Evolutionary conservation across 2,888 invertebrate genomes (phyloP).

Genomic region (Eupelmus urozonus): DNA sequence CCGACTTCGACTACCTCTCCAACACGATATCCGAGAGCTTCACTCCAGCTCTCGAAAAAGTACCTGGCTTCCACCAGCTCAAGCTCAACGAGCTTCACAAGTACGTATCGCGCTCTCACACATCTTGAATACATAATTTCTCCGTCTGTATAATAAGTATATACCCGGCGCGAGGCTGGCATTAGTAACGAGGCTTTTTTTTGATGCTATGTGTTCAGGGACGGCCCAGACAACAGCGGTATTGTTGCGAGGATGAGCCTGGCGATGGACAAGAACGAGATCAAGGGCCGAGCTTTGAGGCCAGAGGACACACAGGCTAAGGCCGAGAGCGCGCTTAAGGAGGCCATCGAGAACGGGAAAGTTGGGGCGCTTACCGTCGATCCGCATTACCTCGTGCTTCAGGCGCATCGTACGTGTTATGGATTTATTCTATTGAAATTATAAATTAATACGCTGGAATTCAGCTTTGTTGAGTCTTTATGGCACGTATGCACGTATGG

Average conservation of each 20-base stretch:
- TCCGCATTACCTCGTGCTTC: slow-evolving; percentile 87
- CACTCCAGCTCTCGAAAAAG: slow-evolving; percentile 80
- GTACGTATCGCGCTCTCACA: too few relatives aligned
- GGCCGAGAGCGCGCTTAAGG: slow-evolving; percentile 82
- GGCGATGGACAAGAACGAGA: slow-evolving; percentile 83
- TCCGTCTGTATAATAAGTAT: too few relatives aligned
- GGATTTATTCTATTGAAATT: too few relatives aligned
- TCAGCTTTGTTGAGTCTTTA: too few relatives aligned
- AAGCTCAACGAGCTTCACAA: slow-evolving; percentile 84
- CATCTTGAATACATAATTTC: too few relatives aligned
- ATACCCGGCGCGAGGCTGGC: too few relatives aligned
- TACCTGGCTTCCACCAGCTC: slow-evolving; percentile 86
- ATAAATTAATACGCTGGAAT: too few relatives aligned
- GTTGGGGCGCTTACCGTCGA: slow-evolving; percentile 90
- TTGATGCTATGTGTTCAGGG: too few relatives aligned
- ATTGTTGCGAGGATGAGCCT: slow-evolving; percentile 88
- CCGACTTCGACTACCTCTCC: slow-evolving; percentile 86
- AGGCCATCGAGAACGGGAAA: slow-evolving; percentile 85
- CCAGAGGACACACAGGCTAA: slow-evolving; percentile 70
- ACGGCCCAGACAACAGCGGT: slow-evolving; percentile 78
- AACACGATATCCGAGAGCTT: slow-evolving; percentile 83
- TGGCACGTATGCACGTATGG: too few relatives aligned
- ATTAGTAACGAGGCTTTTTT: too few relatives aligned
- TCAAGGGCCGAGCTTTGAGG: slow-evolving; percentile 72
- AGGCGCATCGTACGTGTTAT: slow-evolving; percentile 85